Evolutionary conservation across 2,113 vertebrate species (phyloP), one percentile per base, ranked within the genome.

Genomic region (Campylomormyrus numenius): DNA sequence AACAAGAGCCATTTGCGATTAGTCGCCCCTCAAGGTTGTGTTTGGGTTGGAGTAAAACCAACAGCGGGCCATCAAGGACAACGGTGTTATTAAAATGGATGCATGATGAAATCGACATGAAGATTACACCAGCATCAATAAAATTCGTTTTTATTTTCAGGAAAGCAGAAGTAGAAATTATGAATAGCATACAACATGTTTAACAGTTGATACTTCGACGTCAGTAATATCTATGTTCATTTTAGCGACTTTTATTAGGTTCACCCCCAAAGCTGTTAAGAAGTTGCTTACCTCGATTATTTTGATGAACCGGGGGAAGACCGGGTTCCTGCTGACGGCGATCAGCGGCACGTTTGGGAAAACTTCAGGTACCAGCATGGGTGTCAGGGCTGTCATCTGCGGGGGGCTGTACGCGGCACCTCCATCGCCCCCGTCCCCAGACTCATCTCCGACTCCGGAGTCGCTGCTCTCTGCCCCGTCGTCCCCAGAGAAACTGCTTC

Each of bases 301-400:
- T 95, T 99, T 99, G 93, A 99, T 99, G 94, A 99, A 99, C 1
- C 98, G 96, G 4, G 98, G 98, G 89, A 99, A 99, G 48, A 99
- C 98, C 0, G 98, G 98, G 92, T 99, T 99, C 90, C 98, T 96
- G 92, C 94, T 96, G 48, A 99, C 98, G 0, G 98, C 97, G 89
- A 99, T 96, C 48, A 99, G 96, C 0, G 98, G 98, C 1, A 99
- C 96, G 90, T 98, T 96, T 6, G 98, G 98, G 89, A 99, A 99
- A 5, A 97, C 96, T 53, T 99, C 98, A 0, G 98, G 98, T 1
- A 99, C 97, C 83, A 97, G 94, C 94, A 99, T 96, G 0, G 98
- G 96, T 0, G 98, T 97, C n/a, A 99, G 96, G 1, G 98, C 98
- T 11, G 97, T 98, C 93, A 98, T 97, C 42, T 97, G 95, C 0